Evolutionary conservation across 2,113 vertebrate genomes (phyloP), one percentile per base, ranked within the genome.

Genomic region (Bettongia penicillata): DNA sequence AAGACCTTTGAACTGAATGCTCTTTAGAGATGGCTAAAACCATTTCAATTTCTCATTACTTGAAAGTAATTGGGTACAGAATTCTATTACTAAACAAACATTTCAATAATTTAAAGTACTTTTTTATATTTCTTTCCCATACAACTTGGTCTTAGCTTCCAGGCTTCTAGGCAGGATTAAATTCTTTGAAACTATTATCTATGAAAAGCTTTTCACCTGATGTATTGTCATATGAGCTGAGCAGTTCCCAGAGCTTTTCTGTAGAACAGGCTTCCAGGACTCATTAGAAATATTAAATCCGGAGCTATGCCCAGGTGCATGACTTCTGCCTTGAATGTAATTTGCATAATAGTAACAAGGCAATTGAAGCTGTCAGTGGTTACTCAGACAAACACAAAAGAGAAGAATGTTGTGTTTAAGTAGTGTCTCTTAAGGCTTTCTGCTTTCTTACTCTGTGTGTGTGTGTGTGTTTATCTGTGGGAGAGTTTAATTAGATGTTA

Each of bases 331-430:
- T 98, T 98, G 96, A 94, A 55, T 92, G 93, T 96, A 89, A 97
- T 99, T 98, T 98, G 98, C 98, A 98, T 98, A 98, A 98, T 97
- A 97, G 97, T 92, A 96, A 95, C 94, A 94, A 93, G 94, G 93
- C 97, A 97, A 98, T 96, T 97, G 97, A 98, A 98, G 97, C 96
- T 95, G 97, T 97, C 97, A 98, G 68, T 95, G 93, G 97, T 98
- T 97, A 97, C 94, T 95, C 93, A 97, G 95, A 95, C 94, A 96
- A 98, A 97, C 97, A 96, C 91, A 95, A 96, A 96, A 96, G 97
- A 97, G 97, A 91, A 98, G 97, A 97, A 97, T 91, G 50, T 53
- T 95, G 89, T 25, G 31, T 96, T 98, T 43, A 96, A 97, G 93
- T 43, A 77, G 57, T 77, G 51, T 95, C 96, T 43, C 68, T 95